Percentiles rank a stretch among this genome's conserved stretches.
Conservation (phyloP, 2,888 invertebrate genomes). For the Arrhopalites spinosus region DNA sequence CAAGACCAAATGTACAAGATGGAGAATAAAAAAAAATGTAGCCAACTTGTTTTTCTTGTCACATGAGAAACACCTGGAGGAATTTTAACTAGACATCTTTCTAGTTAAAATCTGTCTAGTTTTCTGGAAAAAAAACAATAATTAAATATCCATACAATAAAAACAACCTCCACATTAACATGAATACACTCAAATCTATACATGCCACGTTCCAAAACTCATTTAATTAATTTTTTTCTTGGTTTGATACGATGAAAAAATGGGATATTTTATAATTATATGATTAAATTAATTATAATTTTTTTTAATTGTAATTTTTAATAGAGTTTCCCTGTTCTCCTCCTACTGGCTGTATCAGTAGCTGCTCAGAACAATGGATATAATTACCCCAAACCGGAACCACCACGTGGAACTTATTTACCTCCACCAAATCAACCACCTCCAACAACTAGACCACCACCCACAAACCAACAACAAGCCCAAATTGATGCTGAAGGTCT, state of each 20-base stretch:
- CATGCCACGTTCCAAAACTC: not conserved
- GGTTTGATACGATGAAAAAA: too few species aligned
- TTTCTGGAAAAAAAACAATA: too few species aligned
- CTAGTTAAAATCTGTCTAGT: too few species aligned
- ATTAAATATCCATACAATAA: too few species aligned
- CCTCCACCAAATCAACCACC: not conserved
- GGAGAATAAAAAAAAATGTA: too few species aligned
- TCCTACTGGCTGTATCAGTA: constrained; percentile 45
- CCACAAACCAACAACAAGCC: constrained; percentile 40
- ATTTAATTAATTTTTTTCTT: too few species aligned
- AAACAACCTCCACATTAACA: too few species aligned
- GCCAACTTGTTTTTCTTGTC: not conserved
- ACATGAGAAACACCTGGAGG: too few species aligned
- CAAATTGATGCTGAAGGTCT: constrained; percentile 45
- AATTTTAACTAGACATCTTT: not conserved
- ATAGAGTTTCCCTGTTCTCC: constrained; percentile 43
- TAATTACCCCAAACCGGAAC: constrained; percentile 46
- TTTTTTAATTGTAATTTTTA: not conserved
- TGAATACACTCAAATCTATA: too few species aligned
- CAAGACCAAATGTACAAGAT: too few species aligned
- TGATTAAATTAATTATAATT: not conserved
- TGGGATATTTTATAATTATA: not conserved
- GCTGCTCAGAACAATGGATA: constrained; percentile 45
- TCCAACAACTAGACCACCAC: not conserved
- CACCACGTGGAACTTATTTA: constrained; percentile 2